Evolutionary conservation across 2,888 invertebrate species (phyloP), one percentile per base, ranked within the genome.

Genomic region (Halictus ligatus): DNA sequence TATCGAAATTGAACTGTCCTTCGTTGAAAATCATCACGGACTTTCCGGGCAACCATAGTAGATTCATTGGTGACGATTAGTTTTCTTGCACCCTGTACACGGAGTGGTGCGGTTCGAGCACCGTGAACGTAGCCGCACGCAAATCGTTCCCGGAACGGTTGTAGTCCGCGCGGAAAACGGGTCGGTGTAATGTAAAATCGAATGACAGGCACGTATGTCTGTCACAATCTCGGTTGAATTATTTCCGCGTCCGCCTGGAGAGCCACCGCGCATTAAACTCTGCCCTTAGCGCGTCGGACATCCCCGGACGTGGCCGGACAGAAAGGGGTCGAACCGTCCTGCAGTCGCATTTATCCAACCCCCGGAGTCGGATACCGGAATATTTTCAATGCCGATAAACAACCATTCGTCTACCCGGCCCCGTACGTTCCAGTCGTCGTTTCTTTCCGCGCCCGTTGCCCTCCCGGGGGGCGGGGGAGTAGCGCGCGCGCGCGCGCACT

Each of bases 371-470:
- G 86, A 78, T 84, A 86, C 78, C 43, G 78, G 88, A 90, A 89
- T 88, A 87, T 89, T 90, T 92, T 91, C 89, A 87, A 87, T 84
- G 87, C 86, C 88, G 90, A 92, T 92, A 92, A 92, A 92, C 92
- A 92, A 89, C 90, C 89, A 91, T 92, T 88, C 90, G 90, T 92
- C 92, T 50, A 50, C 25, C 69, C 75, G 83, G 76, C 35, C 74
- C 72, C 72, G 67, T 73, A 75, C 73, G 73, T 46, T 48, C 73
- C 71, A 54, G 58, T 54, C 83, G 64, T 79, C 82, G 79, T 81
- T 89, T 90, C 90, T 89, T 88, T 81, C 75, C 60, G 67, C 69
- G 67, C 54, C 72, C 84, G 76, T 83, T 29, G 54, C 89, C 58
- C 1, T 4, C 58, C 29, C 64, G 90, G 77, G 43, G 29, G 29